Evolutionary conservation across 2,888 invertebrate genomes (phyloP).

Genomic region (Spodoptera exigua): DNA sequence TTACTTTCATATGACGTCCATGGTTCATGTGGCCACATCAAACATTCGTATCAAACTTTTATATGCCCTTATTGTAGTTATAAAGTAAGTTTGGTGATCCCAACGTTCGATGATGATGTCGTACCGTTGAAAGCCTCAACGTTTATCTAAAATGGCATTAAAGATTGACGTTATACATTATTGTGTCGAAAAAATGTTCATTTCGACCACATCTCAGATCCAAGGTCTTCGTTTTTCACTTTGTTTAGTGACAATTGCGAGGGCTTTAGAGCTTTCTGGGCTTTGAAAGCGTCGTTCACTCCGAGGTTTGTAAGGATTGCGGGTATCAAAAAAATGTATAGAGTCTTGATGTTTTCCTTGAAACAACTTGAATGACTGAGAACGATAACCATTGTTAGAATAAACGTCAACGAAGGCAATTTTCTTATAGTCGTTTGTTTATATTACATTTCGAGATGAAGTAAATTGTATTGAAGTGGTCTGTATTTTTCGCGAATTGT

Average conservation of each 20-base stretch:
- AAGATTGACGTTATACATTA: conserved; percentile 13
- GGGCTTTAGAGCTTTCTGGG: conserved; percentile 65
- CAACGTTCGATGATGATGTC: not conserved
- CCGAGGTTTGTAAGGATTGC: conserved; percentile 64
- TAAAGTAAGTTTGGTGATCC: conserved; percentile 2
- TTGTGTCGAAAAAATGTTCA: conserved; percentile 13
- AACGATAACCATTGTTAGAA: conserved; percentile 55
- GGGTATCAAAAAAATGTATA: conserved; percentile 66
- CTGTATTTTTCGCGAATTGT: conserved; percentile 16
- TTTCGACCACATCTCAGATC: conserved; percentile 50
- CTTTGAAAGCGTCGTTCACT: conserved; percentile 64
- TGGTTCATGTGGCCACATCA: conserved; percentile 2
- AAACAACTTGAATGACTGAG: conserved; percentile 54
- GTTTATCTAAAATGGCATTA: not conserved
- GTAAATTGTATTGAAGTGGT: conserved; percentile 14
- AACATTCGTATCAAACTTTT: conserved; percentile 12
- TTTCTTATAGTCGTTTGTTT: conserved; percentile 32
- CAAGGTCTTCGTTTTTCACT: conserved; percentile 64
- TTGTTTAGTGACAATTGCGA: conserved; percentile 70
- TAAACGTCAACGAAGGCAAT: conserved; percentile 43
- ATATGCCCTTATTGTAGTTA: conserved; percentile 6
- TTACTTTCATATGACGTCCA: conserved; percentile 24
- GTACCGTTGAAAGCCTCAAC: not conserved
- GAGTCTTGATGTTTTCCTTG: conserved; percentile 59
- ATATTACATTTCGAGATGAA: conserved; percentile 23